Percentiles rank a stretch among this genome's conserved stretches.
phyloP scores from a whole-genome alignment of 1,140 invertebrate species.

The Stratiolaelaps scimitus region DNA sequence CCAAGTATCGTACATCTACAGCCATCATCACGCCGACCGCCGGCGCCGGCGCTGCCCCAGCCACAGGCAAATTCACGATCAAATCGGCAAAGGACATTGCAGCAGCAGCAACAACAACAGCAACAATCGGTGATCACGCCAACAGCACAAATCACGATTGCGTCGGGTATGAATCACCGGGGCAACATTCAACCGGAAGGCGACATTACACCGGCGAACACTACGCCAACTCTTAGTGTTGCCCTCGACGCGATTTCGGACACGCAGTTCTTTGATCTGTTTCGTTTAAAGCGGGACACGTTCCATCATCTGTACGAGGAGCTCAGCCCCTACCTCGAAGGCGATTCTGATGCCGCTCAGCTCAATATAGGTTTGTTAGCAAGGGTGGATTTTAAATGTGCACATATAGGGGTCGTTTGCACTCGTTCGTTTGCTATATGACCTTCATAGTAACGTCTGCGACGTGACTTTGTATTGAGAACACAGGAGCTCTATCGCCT shows the following conservation, averaged over 20 bases:
- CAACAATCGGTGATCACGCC: too few relatives aligned
- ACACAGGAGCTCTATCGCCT: not conserved
- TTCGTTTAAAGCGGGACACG: constrained; percentile 7
- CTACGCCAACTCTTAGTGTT: too few relatives aligned
- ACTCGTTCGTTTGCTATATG: too few relatives aligned
- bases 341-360: not conserved
- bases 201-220: too few relatives aligned
- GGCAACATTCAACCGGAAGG: too few relatives aligned
- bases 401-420: too few relatives aligned
- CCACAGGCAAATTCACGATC: not conserved
- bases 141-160: too few relatives aligned
- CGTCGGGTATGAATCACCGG: too few relatives aligned
- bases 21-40: not conserved
- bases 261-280: constrained; percentile 1
- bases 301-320: not conserved
- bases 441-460: not conserved
- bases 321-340: not conserved
- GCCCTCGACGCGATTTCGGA: not conserved
- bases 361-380: constrained; percentile 1
- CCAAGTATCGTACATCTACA: too few relatives aligned
- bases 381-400: too few relatives aligned
- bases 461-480: not conserved
- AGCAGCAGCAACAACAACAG: too few relatives aligned
- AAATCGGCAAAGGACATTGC: not conserved
- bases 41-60: not conserved